Evolutionary conservation across 2,888 invertebrate genomes (phyloP), one percentile per base, ranked within the genome.

Genomic region (Drosophila atripex): DNA sequence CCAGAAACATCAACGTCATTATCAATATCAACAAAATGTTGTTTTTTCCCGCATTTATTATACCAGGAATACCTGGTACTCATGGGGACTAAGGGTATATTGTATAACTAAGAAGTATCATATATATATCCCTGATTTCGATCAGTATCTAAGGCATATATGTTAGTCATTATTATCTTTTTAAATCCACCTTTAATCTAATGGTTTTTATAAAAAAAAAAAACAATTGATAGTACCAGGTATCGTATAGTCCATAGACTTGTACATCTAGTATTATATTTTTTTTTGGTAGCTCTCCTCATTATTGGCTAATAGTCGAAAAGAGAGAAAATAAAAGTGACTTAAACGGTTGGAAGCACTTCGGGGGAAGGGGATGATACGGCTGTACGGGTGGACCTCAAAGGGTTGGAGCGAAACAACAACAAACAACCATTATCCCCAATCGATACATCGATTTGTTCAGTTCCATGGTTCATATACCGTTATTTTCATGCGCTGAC

Each of bases 391-490:
- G 9, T 3, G 28, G n/a, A 35, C n/a, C 14, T 2, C 35, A n/a
- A 32, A 32, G 32, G 12, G 32, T 32, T 32, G 12, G 12, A 41
- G 14, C 11, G 16, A 50, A 11, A 16, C 28, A 16, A 43, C 25
- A 18, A 41, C 28, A 39, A 53, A 55, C 65, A 73, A 65, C 72
- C 64, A 73, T 77, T 72, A 77, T 54, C 38, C 51, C 55, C 69
- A 83, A 83, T 86, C 80, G 80, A 77, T 82, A 77, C 32, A 82
- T 83, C 75, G 84, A 86, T 83, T 43, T 21, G 16, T 41, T 6
- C 11, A 9, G 9, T 28, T 8, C 28, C 25, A 25, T 25, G 7
- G 25, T 5, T 25, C 7, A 5, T 25, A 5, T 5, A 1, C 25
- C 7, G 25, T 25, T 18, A 18, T 18, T 18, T 18, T 18, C 18